Evolutionary conservation across 1,140 invertebrate species (phyloP).

Genomic region (Stegodyphus dumicola): DNA sequence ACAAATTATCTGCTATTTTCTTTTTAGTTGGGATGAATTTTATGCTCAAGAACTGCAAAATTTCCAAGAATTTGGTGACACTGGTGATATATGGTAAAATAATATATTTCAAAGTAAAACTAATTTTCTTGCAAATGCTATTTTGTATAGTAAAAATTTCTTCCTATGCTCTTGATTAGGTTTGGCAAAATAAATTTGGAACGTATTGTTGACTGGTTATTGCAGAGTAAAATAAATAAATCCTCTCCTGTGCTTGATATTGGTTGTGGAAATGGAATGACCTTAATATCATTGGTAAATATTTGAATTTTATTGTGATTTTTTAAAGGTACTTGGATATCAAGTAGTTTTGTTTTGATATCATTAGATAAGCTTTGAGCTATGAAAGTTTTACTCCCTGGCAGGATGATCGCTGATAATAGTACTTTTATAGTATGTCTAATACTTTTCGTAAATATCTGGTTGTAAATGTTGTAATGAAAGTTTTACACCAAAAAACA

Average conservation of each 20-base stretch:
- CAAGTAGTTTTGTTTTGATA: no score
- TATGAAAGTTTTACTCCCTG: no score
- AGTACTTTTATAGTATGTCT: no score
- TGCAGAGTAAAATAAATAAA: slow-evolving; percentile 16
- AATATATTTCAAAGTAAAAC: no score
- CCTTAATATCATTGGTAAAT: slow-evolving; percentile 35
- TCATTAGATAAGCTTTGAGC: no score
- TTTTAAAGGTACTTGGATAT: no score
- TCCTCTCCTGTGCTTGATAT: slow-evolving; percentile 25
- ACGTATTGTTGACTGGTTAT: slow-evolving; percentile 35
- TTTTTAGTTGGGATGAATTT: slow-evolving; percentile 33
- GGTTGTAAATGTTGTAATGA: no score
- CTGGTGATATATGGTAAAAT: slow-evolving; percentile 44
- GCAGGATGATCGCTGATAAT: no score
- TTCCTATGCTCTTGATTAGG: neutral
- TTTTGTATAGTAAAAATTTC: neutral
- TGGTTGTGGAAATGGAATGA: slow-evolving; percentile 51
- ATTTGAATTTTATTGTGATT: neutral
- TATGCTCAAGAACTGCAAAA: slow-evolving; percentile 37
- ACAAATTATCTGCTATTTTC: neutral
- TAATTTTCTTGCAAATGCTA: neutral
- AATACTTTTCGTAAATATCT: no score
- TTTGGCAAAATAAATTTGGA: slow-evolving; percentile 47
- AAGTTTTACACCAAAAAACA: no score
- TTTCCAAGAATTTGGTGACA: slow-evolving; percentile 40